phyloP scores from a whole-genome alignment of 35 echinoderm and acorn worm species.

The Apostichopus japonicus region DNA sequence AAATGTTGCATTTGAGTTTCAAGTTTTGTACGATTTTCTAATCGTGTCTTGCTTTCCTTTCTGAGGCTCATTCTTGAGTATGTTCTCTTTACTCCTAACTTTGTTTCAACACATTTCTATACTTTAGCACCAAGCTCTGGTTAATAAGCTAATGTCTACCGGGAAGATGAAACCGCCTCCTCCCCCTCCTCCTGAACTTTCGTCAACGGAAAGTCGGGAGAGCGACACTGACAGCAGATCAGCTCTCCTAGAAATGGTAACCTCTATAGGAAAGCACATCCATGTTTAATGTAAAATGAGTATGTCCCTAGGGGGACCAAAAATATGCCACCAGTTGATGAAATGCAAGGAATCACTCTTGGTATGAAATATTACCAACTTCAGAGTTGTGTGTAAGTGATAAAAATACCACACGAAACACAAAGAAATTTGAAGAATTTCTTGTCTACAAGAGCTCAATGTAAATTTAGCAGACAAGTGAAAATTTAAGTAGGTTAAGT shows the following conservation, averaged over 20 bases:
- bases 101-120: background rate
- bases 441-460: too few relatives aligned
- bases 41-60: constrained; percentile 1
- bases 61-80: background rate
- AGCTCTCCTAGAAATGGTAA: background rate
- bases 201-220: constrained; percentile 8
- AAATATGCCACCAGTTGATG: background rate
- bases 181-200: constrained; percentile 17
- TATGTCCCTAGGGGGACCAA: too few relatives aligned
- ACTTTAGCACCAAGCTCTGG: constrained; percentile 33
- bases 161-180: constrained; percentile 37
- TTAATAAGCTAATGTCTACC: constrained; percentile 13
- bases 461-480: too few relatives aligned
- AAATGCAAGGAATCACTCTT: background rate
- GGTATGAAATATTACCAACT: too few relatives aligned
- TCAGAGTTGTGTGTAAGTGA: background rate
- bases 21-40: background rate
- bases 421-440: background rate
- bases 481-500: too few relatives aligned
- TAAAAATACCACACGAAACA: background rate
- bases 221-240: background rate
- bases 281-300: background rate
- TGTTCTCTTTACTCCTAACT: background rate
- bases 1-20: too few relatives aligned
- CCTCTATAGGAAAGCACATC: background rate